Percentiles rank a stretch among this genome's conserved stretches.
These are phyloP conservation scores for Pipistrellus pipistrellus DNA, from an alignment of 2,797 vertebrate genomes.

Conservation along the genomic window DNA sequence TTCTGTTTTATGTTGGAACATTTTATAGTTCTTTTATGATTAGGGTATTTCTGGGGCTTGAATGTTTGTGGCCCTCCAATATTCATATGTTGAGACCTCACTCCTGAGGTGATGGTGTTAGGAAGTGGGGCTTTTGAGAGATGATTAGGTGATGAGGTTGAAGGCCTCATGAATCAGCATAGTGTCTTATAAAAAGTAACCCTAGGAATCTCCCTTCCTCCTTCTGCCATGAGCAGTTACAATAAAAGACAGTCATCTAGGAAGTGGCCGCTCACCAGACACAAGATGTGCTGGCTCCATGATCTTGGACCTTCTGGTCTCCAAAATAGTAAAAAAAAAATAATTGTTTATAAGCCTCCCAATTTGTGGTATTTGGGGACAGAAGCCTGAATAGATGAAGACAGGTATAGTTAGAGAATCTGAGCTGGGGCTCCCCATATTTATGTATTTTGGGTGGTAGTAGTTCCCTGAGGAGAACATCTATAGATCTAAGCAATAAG, in stretches of 20 bases:
- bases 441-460: background rate
- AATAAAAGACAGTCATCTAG: background rate
- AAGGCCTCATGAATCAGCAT: background rate
- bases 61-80: background rate
- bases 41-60: background rate
- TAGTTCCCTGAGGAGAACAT: background rate
- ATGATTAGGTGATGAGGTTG: background rate
- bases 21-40: background rate
- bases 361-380: background rate
- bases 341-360: background rate
- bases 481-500: constrained; percentile 20
- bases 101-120: background rate
- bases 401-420: background rate
- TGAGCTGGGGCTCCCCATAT: background rate
- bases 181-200: background rate
- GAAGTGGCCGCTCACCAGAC: background rate
- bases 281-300: background rate
- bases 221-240: background rate
- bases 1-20: constrained; percentile 36
- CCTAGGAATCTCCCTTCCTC: background rate
- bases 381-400: background rate
- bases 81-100: background rate
- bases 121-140: background rate
- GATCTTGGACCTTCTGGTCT: background rate
- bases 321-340: background rate